Evolutionary conservation across 2,113 vertebrate genomes (phyloP).

Genomic region (Bucco capensis): DNA sequence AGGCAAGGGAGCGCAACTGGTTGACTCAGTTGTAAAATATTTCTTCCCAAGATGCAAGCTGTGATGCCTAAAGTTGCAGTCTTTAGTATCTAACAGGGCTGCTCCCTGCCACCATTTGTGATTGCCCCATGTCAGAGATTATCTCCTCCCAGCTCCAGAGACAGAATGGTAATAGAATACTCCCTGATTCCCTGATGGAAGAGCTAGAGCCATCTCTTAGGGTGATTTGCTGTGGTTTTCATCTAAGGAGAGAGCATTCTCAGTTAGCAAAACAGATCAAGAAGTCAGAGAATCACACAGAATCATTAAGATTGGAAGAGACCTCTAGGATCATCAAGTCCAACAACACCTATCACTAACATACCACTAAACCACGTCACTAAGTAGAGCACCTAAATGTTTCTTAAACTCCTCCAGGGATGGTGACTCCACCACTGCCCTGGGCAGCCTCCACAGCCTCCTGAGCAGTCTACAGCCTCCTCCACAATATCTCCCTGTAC

Average conservation of each 20-base stretch:
- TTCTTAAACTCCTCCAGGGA: no score
- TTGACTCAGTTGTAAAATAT: neutral
- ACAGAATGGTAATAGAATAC: neutral
- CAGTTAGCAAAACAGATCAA: neutral
- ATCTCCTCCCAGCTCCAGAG: neutral
- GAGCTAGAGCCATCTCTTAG: neutral
- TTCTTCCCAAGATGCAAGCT: neutral
- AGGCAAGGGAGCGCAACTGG: neutral
- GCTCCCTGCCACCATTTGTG: neutral
- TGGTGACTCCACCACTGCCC: no score
- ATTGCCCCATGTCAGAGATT: neutral
- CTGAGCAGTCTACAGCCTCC: neutral
- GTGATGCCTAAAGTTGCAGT: fast-evolving
- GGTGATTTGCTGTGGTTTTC: neutral
- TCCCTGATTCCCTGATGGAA: neutral
- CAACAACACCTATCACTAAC: no score
- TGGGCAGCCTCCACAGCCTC: no score
- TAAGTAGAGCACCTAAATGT: no score
- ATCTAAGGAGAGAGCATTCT: neutral
- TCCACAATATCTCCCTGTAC: neutral
- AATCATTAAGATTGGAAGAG: no score
- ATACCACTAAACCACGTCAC: no score
- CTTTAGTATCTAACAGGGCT: neutral
- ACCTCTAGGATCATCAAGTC: no score
- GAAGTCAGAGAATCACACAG: no score